Conservation (phyloP, 1,140 invertebrate genomes). For the Gonioctena quinquepunctata region DNA sequence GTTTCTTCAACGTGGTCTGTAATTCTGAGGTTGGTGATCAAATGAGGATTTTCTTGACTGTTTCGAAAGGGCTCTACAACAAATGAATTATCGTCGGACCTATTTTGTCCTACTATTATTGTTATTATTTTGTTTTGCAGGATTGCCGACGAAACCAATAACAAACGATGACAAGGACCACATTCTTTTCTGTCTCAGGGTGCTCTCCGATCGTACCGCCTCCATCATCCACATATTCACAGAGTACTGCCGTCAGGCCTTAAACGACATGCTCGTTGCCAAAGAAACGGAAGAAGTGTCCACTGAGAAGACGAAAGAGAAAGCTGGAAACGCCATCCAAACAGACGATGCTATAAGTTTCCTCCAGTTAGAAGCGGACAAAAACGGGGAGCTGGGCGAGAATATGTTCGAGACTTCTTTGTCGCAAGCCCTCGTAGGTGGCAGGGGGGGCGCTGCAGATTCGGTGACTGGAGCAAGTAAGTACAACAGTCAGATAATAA, state of each 20-base stretch:
- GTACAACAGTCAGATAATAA: too few species aligned
- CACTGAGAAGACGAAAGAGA: constrained; percentile 65
- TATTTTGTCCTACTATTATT: too few species aligned
- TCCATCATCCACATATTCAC: constrained; percentile 79
- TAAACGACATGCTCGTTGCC: constrained; percentile 84
- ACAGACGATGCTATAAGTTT: constrained; percentile 89
- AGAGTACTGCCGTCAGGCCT: constrained; percentile 75
- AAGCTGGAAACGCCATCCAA: constrained; percentile 74
- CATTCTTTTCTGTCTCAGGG: constrained; percentile 80
- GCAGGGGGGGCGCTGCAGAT: constrained; percentile 52
- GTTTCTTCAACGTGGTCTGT: too few species aligned
- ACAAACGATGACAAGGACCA: constrained; percentile 95
- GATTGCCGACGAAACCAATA: constrained; percentile 73
- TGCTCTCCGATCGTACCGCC: constrained; percentile 75
- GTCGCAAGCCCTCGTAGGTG: constrained; percentile 84
- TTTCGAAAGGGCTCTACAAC: too few species aligned
- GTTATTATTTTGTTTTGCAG: constrained; percentile 57
- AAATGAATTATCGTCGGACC: too few species aligned
- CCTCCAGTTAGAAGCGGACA: constrained; percentile 76
- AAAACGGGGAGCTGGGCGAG: constrained; percentile 76
- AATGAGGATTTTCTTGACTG: too few species aligned
- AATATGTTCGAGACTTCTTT: constrained; percentile 96
- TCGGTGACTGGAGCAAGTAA: constrained; percentile 60
- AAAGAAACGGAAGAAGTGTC: constrained; percentile 74
- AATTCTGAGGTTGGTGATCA: too few species aligned